phyloP scores from a whole-genome alignment of 2,888 invertebrate genomes.

The Myathropa florea region DNA sequence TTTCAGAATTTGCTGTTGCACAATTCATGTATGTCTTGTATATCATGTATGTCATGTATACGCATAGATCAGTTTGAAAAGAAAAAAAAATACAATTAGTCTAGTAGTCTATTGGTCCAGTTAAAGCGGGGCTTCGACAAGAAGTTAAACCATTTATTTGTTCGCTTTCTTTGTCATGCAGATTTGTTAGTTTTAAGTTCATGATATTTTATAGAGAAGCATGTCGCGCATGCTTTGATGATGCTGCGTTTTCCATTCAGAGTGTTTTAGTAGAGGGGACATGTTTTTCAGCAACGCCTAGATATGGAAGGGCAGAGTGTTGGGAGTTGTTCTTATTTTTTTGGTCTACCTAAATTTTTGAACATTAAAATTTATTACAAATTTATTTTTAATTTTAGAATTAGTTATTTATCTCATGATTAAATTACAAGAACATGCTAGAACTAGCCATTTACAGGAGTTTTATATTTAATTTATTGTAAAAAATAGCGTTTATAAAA shows the following conservation, averaged over 20 bases:
- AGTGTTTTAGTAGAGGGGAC: neutral
- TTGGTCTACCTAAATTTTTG: conserved; percentile 54
- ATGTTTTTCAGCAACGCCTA: conserved; percentile 18
- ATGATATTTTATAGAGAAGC: neutral
- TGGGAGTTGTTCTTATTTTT: conserved; percentile 40
- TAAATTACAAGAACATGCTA: neutral
- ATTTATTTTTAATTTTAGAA: conserved; percentile 9
- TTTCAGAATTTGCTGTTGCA: conserved; percentile 1
- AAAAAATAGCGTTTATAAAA: neutral
- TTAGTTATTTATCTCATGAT: neutral
- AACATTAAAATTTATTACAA: conserved; percentile 29
- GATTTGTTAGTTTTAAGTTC: neutral
- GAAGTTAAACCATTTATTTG: neutral
- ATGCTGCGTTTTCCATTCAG: neutral
- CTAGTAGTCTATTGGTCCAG: conserved; percentile 65
- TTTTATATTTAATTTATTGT: neutral
- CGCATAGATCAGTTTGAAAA: neutral
- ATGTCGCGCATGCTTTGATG: neutral
- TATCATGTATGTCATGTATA: too few relatives aligned
- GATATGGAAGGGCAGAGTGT: conserved; percentile 36
- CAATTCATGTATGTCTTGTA: too few relatives aligned
- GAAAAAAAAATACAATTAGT: neutral
- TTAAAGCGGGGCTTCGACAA: conserved; percentile 33
- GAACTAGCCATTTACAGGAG: neutral
- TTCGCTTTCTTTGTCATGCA: neutral